Conservation (phyloP, 2,797 vertebrate species). For the Antennarius maculatus region DNA sequence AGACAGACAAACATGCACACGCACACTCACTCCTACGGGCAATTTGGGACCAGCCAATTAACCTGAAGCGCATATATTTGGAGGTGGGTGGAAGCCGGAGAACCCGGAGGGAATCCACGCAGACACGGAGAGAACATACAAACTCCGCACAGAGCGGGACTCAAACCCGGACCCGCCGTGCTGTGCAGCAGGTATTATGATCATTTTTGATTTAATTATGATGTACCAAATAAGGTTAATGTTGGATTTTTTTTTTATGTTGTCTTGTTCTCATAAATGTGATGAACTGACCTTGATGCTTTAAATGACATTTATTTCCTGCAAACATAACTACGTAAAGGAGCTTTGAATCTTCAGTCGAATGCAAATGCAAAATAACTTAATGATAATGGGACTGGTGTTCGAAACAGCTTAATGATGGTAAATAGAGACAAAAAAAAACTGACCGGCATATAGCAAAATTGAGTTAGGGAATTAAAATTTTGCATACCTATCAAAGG, state of each 20-base stretch:
- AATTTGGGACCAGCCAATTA: no score
- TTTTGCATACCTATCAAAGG: constrained; percentile 64
- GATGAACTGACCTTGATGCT: constrained; percentile 32
- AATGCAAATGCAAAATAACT: constrained; percentile 55
- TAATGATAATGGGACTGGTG: constrained; percentile 49
- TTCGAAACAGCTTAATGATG: constrained; percentile 33
- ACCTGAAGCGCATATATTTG: no score
- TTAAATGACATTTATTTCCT: constrained; percentile 17
- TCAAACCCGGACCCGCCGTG: no score
- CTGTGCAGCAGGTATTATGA: no score
- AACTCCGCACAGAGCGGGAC: no score
- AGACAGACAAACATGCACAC: no score
- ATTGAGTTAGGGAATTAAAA: constrained; percentile 29
- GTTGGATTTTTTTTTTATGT: neutral
- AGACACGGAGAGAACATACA: no score
- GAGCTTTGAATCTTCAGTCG: constrained; percentile 35
- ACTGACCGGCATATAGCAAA: constrained; percentile 26
- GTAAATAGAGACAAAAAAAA: constrained; percentile 12
- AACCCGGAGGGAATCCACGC: no score
- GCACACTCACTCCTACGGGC: no score
- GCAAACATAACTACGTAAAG: constrained; percentile 20
- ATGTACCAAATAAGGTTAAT: neutral
- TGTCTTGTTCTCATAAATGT: constrained; percentile 1
- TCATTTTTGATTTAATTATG: neutral
- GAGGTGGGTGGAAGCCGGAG: no score